These are phyloP conservation scores for Colaptes auratus DNA, from an alignment of 2,113 vertebrate species.

Conservation along the genomic window DNA sequence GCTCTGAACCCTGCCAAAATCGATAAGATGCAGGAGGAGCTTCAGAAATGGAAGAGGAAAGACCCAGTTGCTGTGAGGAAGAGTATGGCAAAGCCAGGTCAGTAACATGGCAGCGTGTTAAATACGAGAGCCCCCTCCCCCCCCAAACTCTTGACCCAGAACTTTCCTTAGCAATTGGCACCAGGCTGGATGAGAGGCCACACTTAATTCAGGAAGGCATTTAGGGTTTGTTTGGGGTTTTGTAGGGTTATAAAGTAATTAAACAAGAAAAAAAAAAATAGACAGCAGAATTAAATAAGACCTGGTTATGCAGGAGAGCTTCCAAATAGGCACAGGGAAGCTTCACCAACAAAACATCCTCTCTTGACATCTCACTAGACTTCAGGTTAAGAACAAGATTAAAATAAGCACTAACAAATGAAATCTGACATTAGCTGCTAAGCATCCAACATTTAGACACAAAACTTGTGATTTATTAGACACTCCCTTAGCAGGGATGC, in stretches of 20 bases:
- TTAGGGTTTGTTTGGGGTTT: neutral
- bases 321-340: neutral
- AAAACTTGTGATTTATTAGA: neutral
- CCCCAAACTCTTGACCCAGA: neutral
- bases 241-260: neutral
- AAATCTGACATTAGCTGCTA: neutral
- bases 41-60: conserved; percentile 98
- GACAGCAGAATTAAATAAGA: neutral
- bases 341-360: neutral
- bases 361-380: neutral
- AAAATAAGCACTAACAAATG: neutral
- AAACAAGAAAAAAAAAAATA: too few species aligned
- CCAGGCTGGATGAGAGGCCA: neutral
- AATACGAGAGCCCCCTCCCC: neutral
- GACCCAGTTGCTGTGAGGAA: conserved; percentile 91
- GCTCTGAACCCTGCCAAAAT: conserved; percentile 94
- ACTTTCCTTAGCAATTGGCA: neutral
- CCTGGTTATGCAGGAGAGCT: neutral
- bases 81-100: conserved; percentile 97
- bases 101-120: neutral
- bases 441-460: neutral
- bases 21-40: conserved; percentile 97
- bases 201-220: neutral
- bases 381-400: neutral
- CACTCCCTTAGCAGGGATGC: neutral